These are phyloP conservation scores for Halesus radiatus DNA, from an alignment of 1,140 invertebrate genomes.

Conservation along the genomic window DNA sequence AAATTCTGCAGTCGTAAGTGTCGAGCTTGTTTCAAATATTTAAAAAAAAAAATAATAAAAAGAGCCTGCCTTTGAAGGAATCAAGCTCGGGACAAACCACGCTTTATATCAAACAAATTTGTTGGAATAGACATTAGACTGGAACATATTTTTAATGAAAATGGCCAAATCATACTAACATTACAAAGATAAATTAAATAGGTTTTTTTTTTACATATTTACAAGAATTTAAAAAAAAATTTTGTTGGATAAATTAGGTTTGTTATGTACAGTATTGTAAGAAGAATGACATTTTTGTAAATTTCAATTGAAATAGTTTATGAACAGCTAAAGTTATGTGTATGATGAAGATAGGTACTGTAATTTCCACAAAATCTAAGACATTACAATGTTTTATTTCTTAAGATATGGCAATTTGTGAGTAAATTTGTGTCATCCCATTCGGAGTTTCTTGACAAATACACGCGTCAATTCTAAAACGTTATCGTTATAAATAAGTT, in stretches of 20 bases:
- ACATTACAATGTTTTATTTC: conserved; percentile 24
- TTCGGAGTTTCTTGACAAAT: conserved; percentile 46
- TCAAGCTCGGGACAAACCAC: too few species aligned
- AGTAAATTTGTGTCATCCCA: not conserved
- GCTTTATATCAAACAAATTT: not conserved
- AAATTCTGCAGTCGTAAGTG: too few species aligned
- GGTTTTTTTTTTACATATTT: conserved; percentile 29
- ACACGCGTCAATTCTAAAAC: conserved; percentile 50
- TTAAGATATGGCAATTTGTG: conserved; percentile 43
- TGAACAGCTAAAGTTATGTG: conserved; percentile 15
- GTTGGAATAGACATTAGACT: not conserved
- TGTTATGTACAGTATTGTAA: conserved; percentile 25
- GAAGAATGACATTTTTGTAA: not conserved
- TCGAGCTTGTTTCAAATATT: too few species aligned
- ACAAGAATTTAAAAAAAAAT: conserved; percentile 26
- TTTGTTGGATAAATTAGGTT: not conserved
- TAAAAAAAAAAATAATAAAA: too few species aligned
- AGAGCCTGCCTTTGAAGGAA: too few species aligned
- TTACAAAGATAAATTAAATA: not conserved
- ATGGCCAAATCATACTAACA: not conserved
- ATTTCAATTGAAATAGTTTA: conserved; percentile 20
- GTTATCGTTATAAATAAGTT: conserved; percentile 50
- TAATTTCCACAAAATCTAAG: conserved; percentile 20
- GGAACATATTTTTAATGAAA: not conserved
- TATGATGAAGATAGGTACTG: conserved; percentile 1